Conservation (phyloP, 2,797 vertebrate species). For the Phaenicophaeus curvirostris region DNA sequence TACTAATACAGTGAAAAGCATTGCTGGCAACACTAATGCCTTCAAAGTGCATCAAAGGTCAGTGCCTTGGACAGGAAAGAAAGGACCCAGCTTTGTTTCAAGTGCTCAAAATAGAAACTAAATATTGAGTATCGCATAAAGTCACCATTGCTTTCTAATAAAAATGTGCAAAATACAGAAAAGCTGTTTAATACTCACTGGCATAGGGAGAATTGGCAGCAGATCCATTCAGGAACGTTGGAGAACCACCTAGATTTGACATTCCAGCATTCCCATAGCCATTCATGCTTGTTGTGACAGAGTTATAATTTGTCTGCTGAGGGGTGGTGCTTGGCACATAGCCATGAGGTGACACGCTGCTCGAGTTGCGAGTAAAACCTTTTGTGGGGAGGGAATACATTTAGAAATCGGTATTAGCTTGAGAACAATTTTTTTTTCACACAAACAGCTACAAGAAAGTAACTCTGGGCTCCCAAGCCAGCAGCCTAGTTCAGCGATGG, state of each 20-base stretch:
- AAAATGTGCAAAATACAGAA: not conserved
- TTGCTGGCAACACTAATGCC: not conserved
- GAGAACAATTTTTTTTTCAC: not conserved
- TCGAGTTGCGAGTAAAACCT: slow-evolving; percentile 96
- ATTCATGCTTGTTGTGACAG: slow-evolving; percentile 96
- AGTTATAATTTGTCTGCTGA: slow-evolving; percentile 95
- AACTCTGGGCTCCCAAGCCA: not conserved
- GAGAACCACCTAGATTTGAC: slow-evolving; percentile 94
- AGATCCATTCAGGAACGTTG: slow-evolving; percentile 96
- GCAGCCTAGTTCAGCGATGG: not conserved
- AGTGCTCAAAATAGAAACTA: not conserved
- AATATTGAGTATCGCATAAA: not conserved
- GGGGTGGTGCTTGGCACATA: slow-evolving; percentile 97
- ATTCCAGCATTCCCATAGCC: slow-evolving; percentile 95
- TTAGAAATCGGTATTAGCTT: not conserved
- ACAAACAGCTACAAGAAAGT: not conserved
- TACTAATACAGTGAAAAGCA: not conserved
- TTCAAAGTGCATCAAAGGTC: not conserved
- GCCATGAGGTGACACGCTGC: slow-evolving; percentile 95
- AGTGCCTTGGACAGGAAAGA: not conserved
- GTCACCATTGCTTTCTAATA: not conserved
- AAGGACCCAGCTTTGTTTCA: not conserved
- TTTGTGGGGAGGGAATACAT: slow-evolving; percentile 38
- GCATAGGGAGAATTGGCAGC: slow-evolving; percentile 97
- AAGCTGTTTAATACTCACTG: slow-evolving; percentile 84